Evolutionary conservation across 2,888 invertebrate species (phyloP).

Genomic region (Acleris emargana): DNA sequence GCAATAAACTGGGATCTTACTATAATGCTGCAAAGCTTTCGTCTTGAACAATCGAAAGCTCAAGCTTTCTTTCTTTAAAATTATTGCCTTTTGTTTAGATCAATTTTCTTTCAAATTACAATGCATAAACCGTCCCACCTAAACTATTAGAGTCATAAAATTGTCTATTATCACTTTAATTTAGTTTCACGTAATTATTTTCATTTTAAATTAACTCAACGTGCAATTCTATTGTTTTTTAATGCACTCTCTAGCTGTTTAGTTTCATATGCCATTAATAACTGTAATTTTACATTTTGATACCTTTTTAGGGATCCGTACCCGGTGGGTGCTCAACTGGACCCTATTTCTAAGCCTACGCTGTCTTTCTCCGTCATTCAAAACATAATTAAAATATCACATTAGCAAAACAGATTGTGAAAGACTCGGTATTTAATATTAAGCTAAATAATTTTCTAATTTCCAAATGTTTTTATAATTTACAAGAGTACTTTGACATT

Average conservation of each 20-base stretch:
- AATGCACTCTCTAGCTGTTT: constrained; percentile 5
- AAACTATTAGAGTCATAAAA: background rate
- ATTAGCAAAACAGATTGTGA: too few species aligned
- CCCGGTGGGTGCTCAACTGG: too few species aligned
- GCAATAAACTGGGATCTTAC: too few species aligned
- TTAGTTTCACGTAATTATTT: constrained; percentile 25
- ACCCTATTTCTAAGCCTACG: too few species aligned
- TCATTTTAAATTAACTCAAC: constrained; percentile 20
- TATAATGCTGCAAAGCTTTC: too few species aligned
- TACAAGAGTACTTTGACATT: too few species aligned
- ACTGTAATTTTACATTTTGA: background rate
- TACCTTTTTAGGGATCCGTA: background rate
- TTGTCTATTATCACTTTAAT: constrained; percentile 28
- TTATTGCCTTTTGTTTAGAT: constrained; percentile 30
- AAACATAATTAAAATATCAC: too few species aligned
- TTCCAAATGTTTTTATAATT: too few species aligned
- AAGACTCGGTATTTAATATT: too few species aligned
- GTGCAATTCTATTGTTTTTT: constrained; percentile 31
- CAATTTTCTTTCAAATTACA: constrained; percentile 32
- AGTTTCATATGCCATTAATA: background rate
- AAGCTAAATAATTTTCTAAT: too few species aligned
- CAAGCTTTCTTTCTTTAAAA: constrained; percentile 13
- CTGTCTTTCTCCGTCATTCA: too few species aligned
- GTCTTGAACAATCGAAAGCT: constrained; percentile 21
- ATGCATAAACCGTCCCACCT: constrained; percentile 5